Evolutionary conservation across 2,113 vertebrate genomes (phyloP).

Genomic region (Puma concolor): DNA sequence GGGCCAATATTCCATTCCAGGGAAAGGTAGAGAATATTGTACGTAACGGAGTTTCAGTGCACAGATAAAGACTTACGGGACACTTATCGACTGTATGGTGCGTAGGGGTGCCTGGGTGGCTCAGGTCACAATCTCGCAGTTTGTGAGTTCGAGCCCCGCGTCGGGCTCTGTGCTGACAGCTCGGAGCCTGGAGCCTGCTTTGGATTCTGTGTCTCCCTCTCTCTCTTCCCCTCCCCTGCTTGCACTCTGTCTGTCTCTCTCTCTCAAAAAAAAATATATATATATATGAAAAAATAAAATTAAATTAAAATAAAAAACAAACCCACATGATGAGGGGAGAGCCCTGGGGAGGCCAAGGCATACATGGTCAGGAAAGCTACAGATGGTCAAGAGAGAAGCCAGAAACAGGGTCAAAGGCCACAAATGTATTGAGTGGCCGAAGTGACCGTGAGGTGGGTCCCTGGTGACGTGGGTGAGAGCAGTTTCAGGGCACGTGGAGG

Average conservation of each 20-base stretch:
- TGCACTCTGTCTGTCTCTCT: no score
- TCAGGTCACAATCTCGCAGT: no score
- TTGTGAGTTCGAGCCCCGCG: no score
- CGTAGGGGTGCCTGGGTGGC: no score
- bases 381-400: background rate
- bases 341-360: background rate
- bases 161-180: no score
- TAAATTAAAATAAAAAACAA: background rate
- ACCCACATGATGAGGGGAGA: background rate
- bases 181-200: no score
- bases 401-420: background rate
- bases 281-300: no score
- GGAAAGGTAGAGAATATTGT: background rate
- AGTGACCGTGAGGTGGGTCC: rapidly evolving
- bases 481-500: background rate
- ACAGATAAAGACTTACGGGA: background rate
- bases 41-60: background rate
- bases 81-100: background rate
- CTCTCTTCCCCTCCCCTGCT: no score
- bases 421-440: background rate
- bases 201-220: no score
- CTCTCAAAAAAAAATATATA: no score
- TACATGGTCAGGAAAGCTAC: background rate
- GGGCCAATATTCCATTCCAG: background rate
- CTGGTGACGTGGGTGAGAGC: rapidly evolving